Evolutionary conservation across 2,797 vertebrate species (phyloP).

Genomic region (Clarias pachynema): DNA sequence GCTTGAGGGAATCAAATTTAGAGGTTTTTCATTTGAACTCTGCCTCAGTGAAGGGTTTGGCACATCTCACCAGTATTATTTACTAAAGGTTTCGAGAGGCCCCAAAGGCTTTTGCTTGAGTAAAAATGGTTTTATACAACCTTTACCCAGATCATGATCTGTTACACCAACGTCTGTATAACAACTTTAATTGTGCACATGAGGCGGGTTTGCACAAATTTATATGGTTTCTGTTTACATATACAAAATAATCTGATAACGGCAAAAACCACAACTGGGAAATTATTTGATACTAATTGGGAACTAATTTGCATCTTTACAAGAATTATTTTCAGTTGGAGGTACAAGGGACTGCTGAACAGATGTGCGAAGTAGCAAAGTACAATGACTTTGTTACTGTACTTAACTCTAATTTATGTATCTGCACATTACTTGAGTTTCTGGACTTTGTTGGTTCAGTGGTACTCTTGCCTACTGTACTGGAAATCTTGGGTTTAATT

Average conservation of each 20-base stretch:
- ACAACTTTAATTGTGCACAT: background rate
- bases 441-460: too few species aligned
- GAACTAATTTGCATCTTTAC: background rate
- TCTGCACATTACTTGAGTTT: background rate
- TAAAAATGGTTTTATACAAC: conserved; percentile 14
- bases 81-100: conserved; percentile 52
- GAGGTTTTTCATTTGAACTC: conserved; percentile 27
- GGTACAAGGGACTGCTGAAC: background rate
- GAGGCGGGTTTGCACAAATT: background rate
- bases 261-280: conserved; percentile 1
- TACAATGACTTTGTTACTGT: background rate
- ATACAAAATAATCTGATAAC: conserved; percentile 14
- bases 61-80: conserved; percentile 54
- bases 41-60: conserved; percentile 41
- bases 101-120: background rate
- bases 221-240: background rate
- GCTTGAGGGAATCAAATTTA: conserved; percentile 32
- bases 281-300: background rate
- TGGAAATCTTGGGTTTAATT: too few species aligned
- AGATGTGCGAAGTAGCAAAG: conserved; percentile 4
- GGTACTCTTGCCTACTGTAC: too few species aligned
- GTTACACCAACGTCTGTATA: conserved; percentile 12
- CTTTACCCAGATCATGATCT: conserved; percentile 52
- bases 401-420: background rate
- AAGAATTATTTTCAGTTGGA: conserved; percentile 6